phyloP scores from a whole-genome alignment of 2,113 vertebrate species.

The Falcunculus frontatus region DNA sequence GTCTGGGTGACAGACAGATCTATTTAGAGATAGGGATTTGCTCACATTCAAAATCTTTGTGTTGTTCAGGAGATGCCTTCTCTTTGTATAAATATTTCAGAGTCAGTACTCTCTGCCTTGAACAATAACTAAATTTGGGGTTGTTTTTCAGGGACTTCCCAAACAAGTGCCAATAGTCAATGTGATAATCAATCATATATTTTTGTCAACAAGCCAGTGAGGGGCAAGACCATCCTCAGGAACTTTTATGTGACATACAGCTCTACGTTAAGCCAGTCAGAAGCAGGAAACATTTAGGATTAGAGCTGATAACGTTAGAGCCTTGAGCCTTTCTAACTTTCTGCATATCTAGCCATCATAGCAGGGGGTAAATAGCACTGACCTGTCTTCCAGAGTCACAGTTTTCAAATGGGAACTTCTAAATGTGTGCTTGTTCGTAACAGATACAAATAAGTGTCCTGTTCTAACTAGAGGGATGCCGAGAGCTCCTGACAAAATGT shows the following conservation, averaged over 20 bases:
- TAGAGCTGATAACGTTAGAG: background rate
- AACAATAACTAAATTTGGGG: background rate
- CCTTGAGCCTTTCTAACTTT: background rate
- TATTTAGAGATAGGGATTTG: background rate
- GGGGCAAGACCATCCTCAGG: background rate
- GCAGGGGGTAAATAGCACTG: background rate
- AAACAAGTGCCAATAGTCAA: background rate
- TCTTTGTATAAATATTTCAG: background rate
- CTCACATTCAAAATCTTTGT: background rate
- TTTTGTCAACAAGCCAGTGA: background rate
- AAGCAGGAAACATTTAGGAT: background rate
- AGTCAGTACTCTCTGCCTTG: background rate
- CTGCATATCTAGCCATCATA: background rate
- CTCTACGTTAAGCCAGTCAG: background rate
- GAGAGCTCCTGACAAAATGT: background rate
- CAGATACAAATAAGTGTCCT: background rate
- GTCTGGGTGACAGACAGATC: background rate
- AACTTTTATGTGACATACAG: background rate
- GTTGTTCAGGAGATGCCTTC: background rate
- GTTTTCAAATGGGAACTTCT: background rate
- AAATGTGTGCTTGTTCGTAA: background rate
- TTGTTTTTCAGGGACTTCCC: background rate
- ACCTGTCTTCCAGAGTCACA: background rate
- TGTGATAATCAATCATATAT: background rate
- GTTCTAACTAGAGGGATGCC: background rate